Percentiles rank a stretch among this genome's conserved stretches.
phyloP scores from a whole-genome alignment of 2,113 vertebrate genomes.

The Charadrius vociferus region DNA sequence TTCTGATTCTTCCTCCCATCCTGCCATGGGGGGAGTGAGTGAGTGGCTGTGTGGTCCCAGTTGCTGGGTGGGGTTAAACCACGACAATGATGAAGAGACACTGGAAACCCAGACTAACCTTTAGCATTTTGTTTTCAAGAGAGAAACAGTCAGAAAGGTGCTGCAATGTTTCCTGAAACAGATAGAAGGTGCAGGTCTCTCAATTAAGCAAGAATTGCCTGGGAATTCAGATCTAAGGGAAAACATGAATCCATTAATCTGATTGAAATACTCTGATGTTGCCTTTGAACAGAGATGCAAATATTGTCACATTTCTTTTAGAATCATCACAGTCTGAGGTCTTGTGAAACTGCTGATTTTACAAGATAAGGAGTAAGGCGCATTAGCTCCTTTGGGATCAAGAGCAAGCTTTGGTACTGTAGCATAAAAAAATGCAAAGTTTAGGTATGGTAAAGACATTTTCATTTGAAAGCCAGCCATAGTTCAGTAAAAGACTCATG shows the following conservation, averaged over 20 bases:
- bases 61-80: neutral
- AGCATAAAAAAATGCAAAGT: neutral
- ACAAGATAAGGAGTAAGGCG: neutral
- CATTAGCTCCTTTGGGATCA: neutral
- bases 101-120: neutral
- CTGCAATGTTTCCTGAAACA: neutral
- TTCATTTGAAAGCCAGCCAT: neutral
- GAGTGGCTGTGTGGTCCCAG: neutral
- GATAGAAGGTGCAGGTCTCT: slow-evolving; percentile 1
- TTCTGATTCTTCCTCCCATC: neutral
- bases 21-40: neutral
- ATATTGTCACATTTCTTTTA: neutral
- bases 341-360: neutral
- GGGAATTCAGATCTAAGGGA: neutral
- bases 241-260: neutral
- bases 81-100: neutral
- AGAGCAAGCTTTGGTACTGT: neutral
- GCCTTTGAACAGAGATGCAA: neutral
- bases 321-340: neutral
- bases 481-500: neutral
- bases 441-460: neutral
- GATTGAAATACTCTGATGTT: neutral
- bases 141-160: neutral
- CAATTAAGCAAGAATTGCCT: neutral
- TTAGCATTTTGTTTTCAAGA: slow-evolving; percentile 37